Conservation (phyloP, 2,888 invertebrate genomes). For the Rhimphoctona megacephalus region DNA sequence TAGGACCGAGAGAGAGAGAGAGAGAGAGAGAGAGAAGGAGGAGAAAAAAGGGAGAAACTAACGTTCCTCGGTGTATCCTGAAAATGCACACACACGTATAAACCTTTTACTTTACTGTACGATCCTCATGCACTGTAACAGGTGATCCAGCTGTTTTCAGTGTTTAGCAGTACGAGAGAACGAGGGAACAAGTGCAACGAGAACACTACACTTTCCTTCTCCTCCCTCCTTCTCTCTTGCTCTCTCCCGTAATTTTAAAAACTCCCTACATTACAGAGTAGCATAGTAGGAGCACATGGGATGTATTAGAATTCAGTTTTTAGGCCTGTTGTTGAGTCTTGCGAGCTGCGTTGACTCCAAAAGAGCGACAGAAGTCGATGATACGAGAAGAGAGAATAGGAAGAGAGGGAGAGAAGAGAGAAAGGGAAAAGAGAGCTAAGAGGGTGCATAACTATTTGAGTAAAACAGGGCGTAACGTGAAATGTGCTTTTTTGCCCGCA, state of each 20-base stretch:
- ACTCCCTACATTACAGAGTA: slow-evolving; percentile 21
- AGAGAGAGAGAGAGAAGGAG: slow-evolving; percentile 28
- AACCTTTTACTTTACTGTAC: slow-evolving; percentile 79
- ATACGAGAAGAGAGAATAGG: slow-evolving; percentile 23
- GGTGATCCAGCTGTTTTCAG: slow-evolving; percentile 82
- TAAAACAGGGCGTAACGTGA: slow-evolving; percentile 69
- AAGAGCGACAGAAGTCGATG: slow-evolving; percentile 45
- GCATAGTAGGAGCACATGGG: slow-evolving; percentile 47
- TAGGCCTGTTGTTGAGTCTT: slow-evolving; percentile 47
- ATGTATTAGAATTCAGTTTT: slow-evolving; percentile 60
- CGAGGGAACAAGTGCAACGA: slow-evolving; percentile 58
- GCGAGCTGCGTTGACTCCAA: slow-evolving; percentile 15
- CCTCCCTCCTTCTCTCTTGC: background rate
- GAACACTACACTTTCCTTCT: slow-evolving; percentile 10
- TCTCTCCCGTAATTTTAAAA: slow-evolving; percentile 15
- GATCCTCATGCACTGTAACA: slow-evolving; percentile 75
- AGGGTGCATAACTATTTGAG: slow-evolving; percentile 82
- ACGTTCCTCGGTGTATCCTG: slow-evolving; percentile 15
- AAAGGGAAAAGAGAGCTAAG: slow-evolving; percentile 54
- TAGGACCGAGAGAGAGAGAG: slow-evolving; percentile 35
- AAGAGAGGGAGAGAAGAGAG: slow-evolving; percentile 54
- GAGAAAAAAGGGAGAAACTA: slow-evolving; percentile 22
- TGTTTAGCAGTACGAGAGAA: slow-evolving; percentile 76
- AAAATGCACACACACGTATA: slow-evolving; percentile 66
- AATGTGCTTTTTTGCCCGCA: slow-evolving; percentile 71